Evolutionary conservation across 1,140 invertebrate genomes (phyloP), one percentile per base, ranked within the genome.

Genomic region (Monochamus saltuarius): DNA sequence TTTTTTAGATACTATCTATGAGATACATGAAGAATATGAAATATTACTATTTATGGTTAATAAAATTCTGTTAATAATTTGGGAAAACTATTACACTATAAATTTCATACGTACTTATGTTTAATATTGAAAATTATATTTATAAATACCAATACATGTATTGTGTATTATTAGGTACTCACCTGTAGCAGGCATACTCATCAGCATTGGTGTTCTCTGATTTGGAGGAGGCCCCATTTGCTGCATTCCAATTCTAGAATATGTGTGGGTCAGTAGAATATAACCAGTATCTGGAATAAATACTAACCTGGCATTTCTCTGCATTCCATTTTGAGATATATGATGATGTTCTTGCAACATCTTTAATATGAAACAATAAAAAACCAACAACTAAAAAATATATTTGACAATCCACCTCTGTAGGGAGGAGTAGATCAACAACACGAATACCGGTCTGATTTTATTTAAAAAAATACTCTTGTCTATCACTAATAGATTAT

Each of bases 311-410:
- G 65, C 56, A 69, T 75, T 75, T 59, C 75, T 73, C 54, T 75
- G 75, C 69, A 75, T 70, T 59, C 69, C 66, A 61, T 71, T 71
- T 59, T 73, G 70, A 55, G 65, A 67, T 61, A 74, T 62, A 69
- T 75, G 74, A 67, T 72, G 73, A 69, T 77, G 75, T 69, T 77
- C 75, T 65, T 72, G 70, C 55, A 72, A 64, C 70, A 72, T 72
- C 56, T 61, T 61, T 45, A 55, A 56, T 50, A 42, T 19, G 37
- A 49, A 57, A 49, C 49, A 49, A 57, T 50, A 45, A 57, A 57
- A 57, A 57, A 42, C 19, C n/a, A 19, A 45, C 22, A 57, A 57
- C 39, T 37, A 10, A 42, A 29, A 56, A 56, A 56, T 45, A 56
- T 56, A 22, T 34, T 29, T 56, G 53, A 43, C 53, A 43, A 56